phyloP scores from a whole-genome alignment of 2,113 vertebrate genomes.

The Empidonax traillii region DNA sequence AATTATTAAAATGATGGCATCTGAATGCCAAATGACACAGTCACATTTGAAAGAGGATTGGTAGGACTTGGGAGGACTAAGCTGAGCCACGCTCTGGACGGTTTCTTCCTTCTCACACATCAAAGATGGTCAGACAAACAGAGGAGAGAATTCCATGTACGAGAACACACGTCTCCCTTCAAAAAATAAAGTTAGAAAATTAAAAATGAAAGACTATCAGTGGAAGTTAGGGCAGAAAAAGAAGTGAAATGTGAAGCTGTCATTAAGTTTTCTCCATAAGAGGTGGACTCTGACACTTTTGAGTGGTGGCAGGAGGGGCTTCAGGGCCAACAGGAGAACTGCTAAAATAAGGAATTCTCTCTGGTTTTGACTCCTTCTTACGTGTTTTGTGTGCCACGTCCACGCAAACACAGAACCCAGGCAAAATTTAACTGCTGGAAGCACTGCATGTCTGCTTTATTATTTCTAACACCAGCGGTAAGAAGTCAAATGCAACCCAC shows the following conservation, averaged over 20 bases:
- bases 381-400: not conserved
- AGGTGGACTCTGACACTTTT: not conserved
- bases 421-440: not conserved
- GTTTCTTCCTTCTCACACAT: not conserved
- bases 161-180: not conserved
- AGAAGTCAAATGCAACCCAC: not conserved
- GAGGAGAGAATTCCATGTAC: not conserved
- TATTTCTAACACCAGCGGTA: not conserved
- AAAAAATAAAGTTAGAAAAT: not conserved
- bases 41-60: not conserved
- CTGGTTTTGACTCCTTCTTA: not conserved
- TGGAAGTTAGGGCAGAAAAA: not conserved
- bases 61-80: not conserved
- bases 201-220: not conserved
- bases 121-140: not conserved
- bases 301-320: not conserved
- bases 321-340: not conserved
- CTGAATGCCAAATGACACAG: not conserved
- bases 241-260: not conserved
- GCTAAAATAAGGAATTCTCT: not conserved
- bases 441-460: not conserved
- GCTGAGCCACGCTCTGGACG: not conserved
- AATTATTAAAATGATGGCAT: slow-evolving; percentile 27
- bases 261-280: not conserved
- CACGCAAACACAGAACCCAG: not conserved